Evolutionary conservation across 23 tunicate genomes (phyloP).

Genomic region (Trididemnum clinides): DNA sequence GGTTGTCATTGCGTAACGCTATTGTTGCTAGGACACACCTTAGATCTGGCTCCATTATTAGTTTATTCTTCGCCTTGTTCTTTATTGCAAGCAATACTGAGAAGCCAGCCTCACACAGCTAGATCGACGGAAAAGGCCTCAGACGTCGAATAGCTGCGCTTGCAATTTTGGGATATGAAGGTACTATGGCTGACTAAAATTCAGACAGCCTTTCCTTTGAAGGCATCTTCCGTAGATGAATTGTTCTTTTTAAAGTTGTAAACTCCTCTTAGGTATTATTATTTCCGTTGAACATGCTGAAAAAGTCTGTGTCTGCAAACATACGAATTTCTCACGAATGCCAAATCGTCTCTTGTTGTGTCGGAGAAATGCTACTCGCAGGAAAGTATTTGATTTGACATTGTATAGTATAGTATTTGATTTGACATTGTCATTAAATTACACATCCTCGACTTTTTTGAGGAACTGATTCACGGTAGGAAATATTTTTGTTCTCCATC

Average conservation of each 20-base stretch:
- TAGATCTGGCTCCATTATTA: slow-evolving; percentile 52
- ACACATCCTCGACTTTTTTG: too few relatives aligned
- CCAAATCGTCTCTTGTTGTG: slow-evolving; percentile 39
- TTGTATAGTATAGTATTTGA: too few relatives aligned
- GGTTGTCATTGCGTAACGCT: too few relatives aligned
- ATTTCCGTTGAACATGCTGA: slow-evolving; percentile 35
- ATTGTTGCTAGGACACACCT: too few relatives aligned
- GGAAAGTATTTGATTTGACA: too few relatives aligned
- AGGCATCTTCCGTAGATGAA: too few relatives aligned
- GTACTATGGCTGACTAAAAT: too few relatives aligned
- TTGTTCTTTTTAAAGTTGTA: slow-evolving; percentile 20
- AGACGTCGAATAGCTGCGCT: slow-evolving; percentile 39
- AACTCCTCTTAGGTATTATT: slow-evolving; percentile 22
- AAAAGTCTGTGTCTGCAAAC: slow-evolving; percentile 10
- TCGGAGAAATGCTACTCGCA: slow-evolving; percentile 33
- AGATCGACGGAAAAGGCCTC: slow-evolving; percentile 35
- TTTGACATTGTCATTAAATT: too few relatives aligned
- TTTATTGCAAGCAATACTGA: slow-evolving; percentile 43
- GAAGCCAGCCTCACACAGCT: slow-evolving; percentile 41
- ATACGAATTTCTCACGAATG: slow-evolving; percentile 35
- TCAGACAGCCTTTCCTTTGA: slow-evolving; percentile 35
- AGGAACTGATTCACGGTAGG: slow-evolving; percentile 35
- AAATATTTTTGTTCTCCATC: slow-evolving; percentile 27
- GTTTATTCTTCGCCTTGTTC: slow-evolving; percentile 49
- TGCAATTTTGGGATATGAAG: slow-evolving; percentile 35